Evolutionary conservation across 2,888 invertebrate genomes (phyloP), one percentile per base, ranked within the genome.

Genomic region (Ennomos quercinarius): DNA sequence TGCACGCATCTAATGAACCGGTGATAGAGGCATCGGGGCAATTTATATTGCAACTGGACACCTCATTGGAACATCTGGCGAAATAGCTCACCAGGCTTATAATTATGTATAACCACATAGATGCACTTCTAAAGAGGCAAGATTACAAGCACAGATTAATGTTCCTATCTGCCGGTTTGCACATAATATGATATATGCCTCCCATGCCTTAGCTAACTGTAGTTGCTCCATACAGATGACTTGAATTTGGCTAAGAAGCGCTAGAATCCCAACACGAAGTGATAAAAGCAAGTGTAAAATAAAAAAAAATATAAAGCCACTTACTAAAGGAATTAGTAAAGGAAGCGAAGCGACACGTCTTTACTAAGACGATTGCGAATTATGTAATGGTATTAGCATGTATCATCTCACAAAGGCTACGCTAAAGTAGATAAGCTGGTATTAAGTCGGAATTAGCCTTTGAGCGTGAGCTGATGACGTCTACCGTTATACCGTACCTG

Each of bases 1-100:
- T 34, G 8, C 11, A 13, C 10, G 9, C 41, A 17, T 40, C 35
- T 50, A 37, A 45, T 53, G 45, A 10, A 1, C 39, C 45, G 41
- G 47, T 41, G 41, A 48, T 55, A 43, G 51, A 54, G 59, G 61
- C 55, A 60, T 57, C 56, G 59, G 39, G 48, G 57, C 66, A 68
- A 63, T 63, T 64, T 55, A 59, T 57, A 64, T 61, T 63, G 66
- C 60, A 70, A 71, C 60, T 61, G 53, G 61, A 70, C 61, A 66
- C 67, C 55, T 34, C 17, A 54, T 40, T 50, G 59, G 60, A 59
- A 66, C 68, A 66, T 68, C 66, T 68, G 68, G 63, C 51, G 44
- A 52, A 57, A 56, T 39, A 17, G 12, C 13, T 44, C 17, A 59
- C 55, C 48, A 49, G 44, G 39, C 38, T 45, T 35, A 58, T 53